These are phyloP conservation scores for Lochmaea crataegi DNA, from an alignment of 2,888 invertebrate genomes.

Conservation along the genomic window DNA sequence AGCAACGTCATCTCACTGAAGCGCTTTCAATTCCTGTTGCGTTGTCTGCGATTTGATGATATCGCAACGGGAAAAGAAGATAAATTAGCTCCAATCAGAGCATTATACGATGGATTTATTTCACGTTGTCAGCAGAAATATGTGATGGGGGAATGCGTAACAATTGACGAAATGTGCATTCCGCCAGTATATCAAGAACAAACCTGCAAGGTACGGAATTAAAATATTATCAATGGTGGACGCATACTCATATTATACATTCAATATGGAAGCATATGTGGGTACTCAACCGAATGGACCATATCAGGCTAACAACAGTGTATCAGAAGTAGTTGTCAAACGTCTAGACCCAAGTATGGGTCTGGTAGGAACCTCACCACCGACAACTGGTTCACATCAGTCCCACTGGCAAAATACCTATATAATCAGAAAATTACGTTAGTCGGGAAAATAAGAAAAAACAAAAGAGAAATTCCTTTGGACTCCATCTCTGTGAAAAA, in stretches of 20 bases:
- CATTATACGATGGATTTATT: constrained; percentile 9
- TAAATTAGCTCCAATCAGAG: constrained; percentile 14
- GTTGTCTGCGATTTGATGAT: neutral
- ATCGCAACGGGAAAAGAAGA: neutral
- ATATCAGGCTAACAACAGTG: constrained; percentile 12
- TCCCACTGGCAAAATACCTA: constrained; percentile 7
- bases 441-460: constrained; percentile 18
- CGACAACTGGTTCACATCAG: constrained; percentile 19
- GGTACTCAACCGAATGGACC: constrained; percentile 18
- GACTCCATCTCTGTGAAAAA: constrained; percentile 1
- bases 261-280: constrained; percentile 19
- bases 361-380: constrained; percentile 16
- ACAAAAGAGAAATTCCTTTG: constrained; percentile 13
- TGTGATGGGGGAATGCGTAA: constrained; percentile 16
- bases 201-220: constrained; percentile 27
- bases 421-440: constrained; percentile 9
- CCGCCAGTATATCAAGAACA: constrained; percentile 19
- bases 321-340: constrained; percentile 2
- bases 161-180: constrained; percentile 26
- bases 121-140: constrained; percentile 12
- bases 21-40: constrained; percentile 2
- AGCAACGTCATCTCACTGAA: neutral
- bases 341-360: neutral
- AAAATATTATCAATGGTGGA: constrained; percentile 25
- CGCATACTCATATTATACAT: constrained; percentile 8